These are phyloP conservation scores for Aromia moschata DNA, from an alignment of 2,888 invertebrate genomes.

Conservation along the genomic window DNA sequence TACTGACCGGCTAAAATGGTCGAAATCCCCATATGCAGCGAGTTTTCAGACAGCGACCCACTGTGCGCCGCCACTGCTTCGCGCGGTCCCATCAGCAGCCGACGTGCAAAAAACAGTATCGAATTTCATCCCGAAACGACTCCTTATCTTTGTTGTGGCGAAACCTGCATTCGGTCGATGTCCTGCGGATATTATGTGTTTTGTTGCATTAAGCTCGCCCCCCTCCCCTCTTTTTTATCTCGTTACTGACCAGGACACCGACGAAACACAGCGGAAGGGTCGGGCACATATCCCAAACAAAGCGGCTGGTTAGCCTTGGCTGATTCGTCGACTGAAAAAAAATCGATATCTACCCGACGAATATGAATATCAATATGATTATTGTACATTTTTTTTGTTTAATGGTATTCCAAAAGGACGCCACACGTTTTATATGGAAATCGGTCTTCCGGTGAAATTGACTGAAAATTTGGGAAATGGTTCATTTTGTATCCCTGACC, in stretches of 20 bases:
- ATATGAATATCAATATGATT: no score
- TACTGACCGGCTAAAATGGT: no score
- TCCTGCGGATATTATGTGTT: background rate
- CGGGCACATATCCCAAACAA: conserved; percentile 44
- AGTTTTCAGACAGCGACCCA: background rate
- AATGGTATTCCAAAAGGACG: no score
- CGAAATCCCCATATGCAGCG: no score
- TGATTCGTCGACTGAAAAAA: background rate
- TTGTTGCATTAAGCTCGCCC: conserved; percentile 17
- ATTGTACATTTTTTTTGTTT: no score
- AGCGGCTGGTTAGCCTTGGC: background rate
- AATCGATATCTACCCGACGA: conserved; percentile 2
- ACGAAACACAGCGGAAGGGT: conserved; percentile 42
- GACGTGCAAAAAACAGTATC: conserved; percentile 11
- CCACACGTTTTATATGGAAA: no score
- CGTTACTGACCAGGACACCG: conserved; percentile 48
- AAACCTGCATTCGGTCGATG: background rate
- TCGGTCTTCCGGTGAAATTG: no score
- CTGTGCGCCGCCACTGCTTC: background rate
- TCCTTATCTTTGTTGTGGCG: conserved; percentile 5
- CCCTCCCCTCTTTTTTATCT: conserved; percentile 33
- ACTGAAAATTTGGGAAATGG: no score
- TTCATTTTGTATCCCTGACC: no score
- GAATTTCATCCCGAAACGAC: conserved; percentile 19
- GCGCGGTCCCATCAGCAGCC: conserved; percentile 2